phyloP scores from a whole-genome alignment of 2,113 vertebrate species.

The Zosterops pallidus region DNA sequence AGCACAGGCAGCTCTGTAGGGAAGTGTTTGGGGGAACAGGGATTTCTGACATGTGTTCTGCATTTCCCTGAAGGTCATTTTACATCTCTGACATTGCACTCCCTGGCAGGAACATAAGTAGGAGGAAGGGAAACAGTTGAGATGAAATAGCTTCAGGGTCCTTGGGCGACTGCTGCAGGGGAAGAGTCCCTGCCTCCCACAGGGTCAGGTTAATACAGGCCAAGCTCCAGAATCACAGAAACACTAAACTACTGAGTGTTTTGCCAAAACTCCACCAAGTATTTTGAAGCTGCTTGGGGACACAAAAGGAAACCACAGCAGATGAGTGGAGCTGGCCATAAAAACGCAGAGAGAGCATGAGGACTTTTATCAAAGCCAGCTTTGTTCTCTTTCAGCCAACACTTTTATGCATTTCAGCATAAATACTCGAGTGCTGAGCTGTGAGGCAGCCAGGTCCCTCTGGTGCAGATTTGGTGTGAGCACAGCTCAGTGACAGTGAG shows the following conservation, averaged over 20 bases:
- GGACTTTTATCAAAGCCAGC: not conserved
- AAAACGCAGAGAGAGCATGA: not conserved
- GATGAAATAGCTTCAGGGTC: not conserved
- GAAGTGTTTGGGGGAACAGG: not conserved
- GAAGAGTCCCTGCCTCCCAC: not conserved
- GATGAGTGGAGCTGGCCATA: not conserved
- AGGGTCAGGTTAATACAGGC: slow-evolving; percentile 1
- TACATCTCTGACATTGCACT: not conserved
- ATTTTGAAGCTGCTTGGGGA: not conserved
- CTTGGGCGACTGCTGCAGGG: not conserved
- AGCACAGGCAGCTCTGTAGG: not conserved
- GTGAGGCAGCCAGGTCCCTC: not conserved
- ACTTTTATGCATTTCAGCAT: not conserved
- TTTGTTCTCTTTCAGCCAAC: not conserved
- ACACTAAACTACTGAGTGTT: not conserved
- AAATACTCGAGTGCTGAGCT: not conserved
- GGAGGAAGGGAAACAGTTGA: slow-evolving; percentile 18
- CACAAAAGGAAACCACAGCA: not conserved
- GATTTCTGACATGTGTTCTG: not conserved
- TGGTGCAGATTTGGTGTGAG: not conserved
- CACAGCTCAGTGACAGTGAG: not conserved
- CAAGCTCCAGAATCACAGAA: not conserved
- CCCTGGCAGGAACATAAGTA: not conserved
- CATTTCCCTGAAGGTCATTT: not conserved
- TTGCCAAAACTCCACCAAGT: not conserved